phyloP scores from a whole-genome alignment of 2,113 vertebrate genomes.

The Oryzias curvinotus region DNA sequence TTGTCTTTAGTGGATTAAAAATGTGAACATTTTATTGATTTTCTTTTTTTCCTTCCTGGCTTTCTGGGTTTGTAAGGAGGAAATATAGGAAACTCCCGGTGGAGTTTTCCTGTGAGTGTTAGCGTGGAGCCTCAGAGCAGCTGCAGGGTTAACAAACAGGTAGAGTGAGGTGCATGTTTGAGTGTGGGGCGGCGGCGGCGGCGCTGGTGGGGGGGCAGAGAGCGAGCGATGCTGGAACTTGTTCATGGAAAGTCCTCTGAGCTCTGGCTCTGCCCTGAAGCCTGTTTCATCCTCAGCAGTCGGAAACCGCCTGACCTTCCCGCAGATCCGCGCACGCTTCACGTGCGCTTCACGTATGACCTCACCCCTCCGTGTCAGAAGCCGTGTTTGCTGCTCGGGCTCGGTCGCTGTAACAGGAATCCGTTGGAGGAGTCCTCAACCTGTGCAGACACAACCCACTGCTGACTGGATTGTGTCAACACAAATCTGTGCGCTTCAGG shows the following conservation, averaged over 20 bases:
- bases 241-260: slow-evolving; percentile 59
- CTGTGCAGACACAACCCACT: slow-evolving; percentile 87
- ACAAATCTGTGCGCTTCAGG: slow-evolving; percentile 65
- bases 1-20: too few species aligned
- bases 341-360: slow-evolving; percentile 39
- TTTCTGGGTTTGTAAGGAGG: too few species aligned
- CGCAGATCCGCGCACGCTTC: slow-evolving; percentile 30
- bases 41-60: too few species aligned
- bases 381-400: slow-evolving; percentile 14
- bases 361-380: slow-evolving; percentile 54
- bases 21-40: too few species aligned
- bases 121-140: neutral
- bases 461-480: slow-evolving; percentile 85
- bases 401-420: slow-evolving; percentile 62
- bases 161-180: slow-evolving; percentile 53
- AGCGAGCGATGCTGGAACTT: slow-evolving; percentile 75
- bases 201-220: slow-evolving; percentile 12
- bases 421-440: slow-evolving; percentile 81
- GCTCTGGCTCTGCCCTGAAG: slow-evolving; percentile 63
- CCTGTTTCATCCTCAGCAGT: slow-evolving; percentile 64
- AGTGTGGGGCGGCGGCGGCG: slow-evolving; percentile 46
- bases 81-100: too few species aligned
- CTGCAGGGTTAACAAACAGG: slow-evolving; percentile 29
- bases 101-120: too few species aligned
- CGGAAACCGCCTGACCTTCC: slow-evolving; percentile 65